Conservation (phyloP, 2,888 invertebrate species). For the Pinctada fucata region DNA sequence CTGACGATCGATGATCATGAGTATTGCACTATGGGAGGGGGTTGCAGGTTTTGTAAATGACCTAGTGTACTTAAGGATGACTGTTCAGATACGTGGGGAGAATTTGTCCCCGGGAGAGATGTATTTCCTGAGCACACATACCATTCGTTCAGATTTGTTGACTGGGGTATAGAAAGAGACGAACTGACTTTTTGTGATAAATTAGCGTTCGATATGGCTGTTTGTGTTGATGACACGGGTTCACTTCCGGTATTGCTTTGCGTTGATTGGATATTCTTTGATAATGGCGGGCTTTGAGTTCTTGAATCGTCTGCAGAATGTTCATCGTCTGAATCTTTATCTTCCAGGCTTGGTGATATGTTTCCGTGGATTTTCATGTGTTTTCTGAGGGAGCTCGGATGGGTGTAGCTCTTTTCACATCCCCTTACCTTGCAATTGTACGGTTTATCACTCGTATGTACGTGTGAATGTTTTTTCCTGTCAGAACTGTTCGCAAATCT, state of each 20-base stretch:
- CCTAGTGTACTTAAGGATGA: slow-evolving; percentile 78
- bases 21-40: slow-evolving; percentile 69
- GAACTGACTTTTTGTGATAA: slow-evolving; percentile 35
- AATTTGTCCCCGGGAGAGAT: slow-evolving; percentile 79
- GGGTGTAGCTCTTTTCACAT: slow-evolving; percentile 99
- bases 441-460: slow-evolving; percentile 99
- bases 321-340: slow-evolving; percentile 71
- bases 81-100: slow-evolving; percentile 84
- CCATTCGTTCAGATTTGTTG: slow-evolving; percentile 85
- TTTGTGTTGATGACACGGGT: slow-evolving; percentile 21
- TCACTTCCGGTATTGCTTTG: slow-evolving; percentile 27
- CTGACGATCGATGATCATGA: slow-evolving; percentile 50
- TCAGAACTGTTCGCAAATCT: slow-evolving; percentile 99
- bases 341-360: slow-evolving; percentile 69
- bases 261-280: slow-evolving; percentile 57
- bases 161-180: slow-evolving; percentile 52
- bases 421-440: slow-evolving; percentile 98
- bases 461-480: slow-evolving; percentile 99
- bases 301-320: slow-evolving; percentile 52
- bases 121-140: slow-evolving; percentile 85
- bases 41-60: slow-evolving; percentile 67
- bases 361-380: slow-evolving; percentile 85
- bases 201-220: slow-evolving; percentile 13
- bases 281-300: slow-evolving; percentile 54
- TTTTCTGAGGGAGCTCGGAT: slow-evolving; percentile 97